Percentiles rank a stretch among this genome's conserved stretches.
phyloP scores from a whole-genome alignment of 53 echinoderm and acorn worm genomes.

The Hippasteria phrygiana region DNA sequence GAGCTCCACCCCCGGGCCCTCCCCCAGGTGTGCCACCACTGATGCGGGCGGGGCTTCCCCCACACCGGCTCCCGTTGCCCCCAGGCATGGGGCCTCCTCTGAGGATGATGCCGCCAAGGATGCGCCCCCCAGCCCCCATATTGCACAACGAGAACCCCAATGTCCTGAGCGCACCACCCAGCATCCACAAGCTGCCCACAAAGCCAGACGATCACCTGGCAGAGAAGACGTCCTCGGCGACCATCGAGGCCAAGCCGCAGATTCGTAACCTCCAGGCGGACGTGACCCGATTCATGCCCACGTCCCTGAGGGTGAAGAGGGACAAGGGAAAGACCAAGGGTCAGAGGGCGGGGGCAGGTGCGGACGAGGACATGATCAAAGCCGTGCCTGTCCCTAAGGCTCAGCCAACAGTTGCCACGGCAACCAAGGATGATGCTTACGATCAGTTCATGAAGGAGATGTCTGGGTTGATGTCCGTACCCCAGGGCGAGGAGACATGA shows the following conservation, averaged over 20 bases:
- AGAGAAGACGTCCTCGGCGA: constrained; percentile 86
- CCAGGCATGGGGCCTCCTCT: constrained; percentile 63
- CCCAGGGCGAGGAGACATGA: constrained; percentile 45
- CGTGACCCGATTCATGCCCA: constrained; percentile 94
- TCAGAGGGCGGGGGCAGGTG: constrained; percentile 38
- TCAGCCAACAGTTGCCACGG: constrained; percentile 75
- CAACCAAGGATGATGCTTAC: constrained; percentile 97
- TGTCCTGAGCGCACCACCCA: constrained; percentile 93
- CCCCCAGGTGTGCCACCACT: constrained; percentile 93
- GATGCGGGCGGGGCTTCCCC: constrained; percentile 63
- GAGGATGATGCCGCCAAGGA: constrained; percentile 74
- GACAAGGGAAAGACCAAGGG: constrained; percentile 80
- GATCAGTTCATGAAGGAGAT: constrained; percentile 99
- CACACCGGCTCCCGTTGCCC: constrained; percentile 71
- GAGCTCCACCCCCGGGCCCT: constrained; percentile 90
- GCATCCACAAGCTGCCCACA: constrained; percentile 79
- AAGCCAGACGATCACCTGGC: constrained; percentile 69
- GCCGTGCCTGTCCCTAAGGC: constrained; percentile 66
- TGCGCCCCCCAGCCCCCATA: constrained; percentile 51
- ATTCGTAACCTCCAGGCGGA: constrained; percentile 95
- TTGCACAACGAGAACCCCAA: constrained; percentile 85
- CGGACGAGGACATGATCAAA: constrained; percentile 37
- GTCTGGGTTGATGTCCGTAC: constrained; percentile 68
- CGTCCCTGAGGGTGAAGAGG: constrained; percentile 85
- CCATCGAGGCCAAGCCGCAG: constrained; percentile 96